These are phyloP conservation scores for Oscarella lobularis DNA, from an alignment of 37 sponge, comb jelly and placozoan genomes.

Conservation along the genomic window DNA sequence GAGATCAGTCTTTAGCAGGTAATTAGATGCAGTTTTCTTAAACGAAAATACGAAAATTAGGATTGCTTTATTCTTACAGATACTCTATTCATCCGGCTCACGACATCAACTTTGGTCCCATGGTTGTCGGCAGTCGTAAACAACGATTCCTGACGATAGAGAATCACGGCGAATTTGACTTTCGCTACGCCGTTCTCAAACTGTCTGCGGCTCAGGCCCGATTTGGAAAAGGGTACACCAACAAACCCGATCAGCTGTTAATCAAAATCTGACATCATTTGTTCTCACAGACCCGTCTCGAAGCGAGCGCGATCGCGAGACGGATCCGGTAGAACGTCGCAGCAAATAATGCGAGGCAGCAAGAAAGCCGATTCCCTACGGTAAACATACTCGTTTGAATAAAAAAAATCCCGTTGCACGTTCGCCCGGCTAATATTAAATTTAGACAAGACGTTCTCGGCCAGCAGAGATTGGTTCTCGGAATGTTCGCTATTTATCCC, in stretches of 20 bases:
- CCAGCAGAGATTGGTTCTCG: slow-evolving; percentile 37
- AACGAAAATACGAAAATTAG: too few relatives aligned
- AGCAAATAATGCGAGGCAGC: not conserved
- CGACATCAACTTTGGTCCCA: slow-evolving; percentile 87
- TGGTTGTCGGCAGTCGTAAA: slow-evolving; percentile 49
- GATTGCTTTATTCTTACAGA: too few relatives aligned
- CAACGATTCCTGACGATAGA: slow-evolving; percentile 58
- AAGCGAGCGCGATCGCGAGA: not conserved
- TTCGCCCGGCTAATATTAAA: too few relatives aligned
- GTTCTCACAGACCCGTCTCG: not conserved
- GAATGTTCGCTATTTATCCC: slow-evolving; percentile 78
- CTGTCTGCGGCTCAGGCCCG: not conserved
- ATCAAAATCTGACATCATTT: too few relatives aligned
- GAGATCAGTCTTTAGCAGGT: slow-evolving; percentile 79
- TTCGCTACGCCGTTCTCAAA: slow-evolving; percentile 84
- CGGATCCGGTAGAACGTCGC: not conserved
- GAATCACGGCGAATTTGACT: slow-evolving; percentile 94
- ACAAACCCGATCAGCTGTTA: too few relatives aligned
- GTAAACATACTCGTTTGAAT: too few relatives aligned
- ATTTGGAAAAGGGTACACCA: not conserved
- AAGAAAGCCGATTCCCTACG: not conserved
- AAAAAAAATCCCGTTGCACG: too few relatives aligned
- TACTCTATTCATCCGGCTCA: slow-evolving; percentile 60
- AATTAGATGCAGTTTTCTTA: too few relatives aligned
- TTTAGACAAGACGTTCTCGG: not conserved